These are phyloP conservation scores for Ormyrus labotus DNA, from an alignment of 2,888 invertebrate species.

Conservation along the genomic window DNA sequence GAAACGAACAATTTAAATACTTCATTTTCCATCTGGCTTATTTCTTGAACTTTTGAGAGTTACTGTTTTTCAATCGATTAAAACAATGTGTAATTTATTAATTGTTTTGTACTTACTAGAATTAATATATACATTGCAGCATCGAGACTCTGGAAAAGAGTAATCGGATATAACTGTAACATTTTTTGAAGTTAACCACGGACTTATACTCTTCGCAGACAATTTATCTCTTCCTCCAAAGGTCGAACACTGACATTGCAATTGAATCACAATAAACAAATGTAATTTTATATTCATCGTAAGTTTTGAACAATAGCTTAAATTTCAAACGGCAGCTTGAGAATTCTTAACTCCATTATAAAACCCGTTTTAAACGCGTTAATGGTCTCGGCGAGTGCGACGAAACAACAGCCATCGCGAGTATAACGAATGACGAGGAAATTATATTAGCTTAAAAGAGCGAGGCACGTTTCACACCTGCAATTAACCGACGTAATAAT, in stretches of 20 bases:
- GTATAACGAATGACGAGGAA: too few species aligned
- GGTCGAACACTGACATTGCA: too few species aligned
- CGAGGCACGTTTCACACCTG: neutral
- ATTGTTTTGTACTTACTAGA: neutral
- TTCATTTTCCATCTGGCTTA: neutral
- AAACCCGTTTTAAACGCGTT: too few species aligned
- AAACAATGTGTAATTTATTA: neutral
- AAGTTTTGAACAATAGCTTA: too few species aligned
- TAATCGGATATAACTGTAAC: neutral
- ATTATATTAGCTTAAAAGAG: too few species aligned
- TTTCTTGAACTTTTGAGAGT: neutral
- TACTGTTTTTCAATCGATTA: neutral
- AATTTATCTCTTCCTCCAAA: neutral
- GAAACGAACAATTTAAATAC: constrained; percentile 15
- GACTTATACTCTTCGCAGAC: neutral
- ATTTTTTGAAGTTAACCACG: constrained; percentile 15
- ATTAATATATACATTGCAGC: constrained; percentile 24
- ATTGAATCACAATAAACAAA: neutral
- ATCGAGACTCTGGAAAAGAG: constrained; percentile 34
- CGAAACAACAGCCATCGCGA: too few species aligned
- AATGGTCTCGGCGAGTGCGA: too few species aligned
- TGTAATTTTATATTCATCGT: neutral
- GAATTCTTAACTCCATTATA: too few species aligned
- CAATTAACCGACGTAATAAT: neutral
- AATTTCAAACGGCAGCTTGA: too few species aligned